phyloP scores from a whole-genome alignment of 1,140 invertebrate species.

The Anoplophora glabripennis region DNA sequence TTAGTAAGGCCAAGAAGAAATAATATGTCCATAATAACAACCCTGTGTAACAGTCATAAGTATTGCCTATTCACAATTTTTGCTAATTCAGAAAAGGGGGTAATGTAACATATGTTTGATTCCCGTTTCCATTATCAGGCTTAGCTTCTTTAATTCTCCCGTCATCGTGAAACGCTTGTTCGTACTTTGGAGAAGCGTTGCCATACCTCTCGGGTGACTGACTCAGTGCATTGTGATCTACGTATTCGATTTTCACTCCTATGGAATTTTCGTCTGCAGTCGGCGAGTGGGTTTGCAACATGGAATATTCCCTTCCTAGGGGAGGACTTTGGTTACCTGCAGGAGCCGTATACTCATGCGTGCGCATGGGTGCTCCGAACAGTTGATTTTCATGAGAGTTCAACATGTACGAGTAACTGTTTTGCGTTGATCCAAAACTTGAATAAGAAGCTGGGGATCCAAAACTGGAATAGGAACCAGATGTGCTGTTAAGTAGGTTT shows the following conservation, averaged over 20 bases:
- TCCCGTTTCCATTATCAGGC: constrained; percentile 56
- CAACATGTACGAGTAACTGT: constrained; percentile 64
- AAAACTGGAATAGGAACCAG: constrained; percentile 63
- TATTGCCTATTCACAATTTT: constrained; percentile 12
- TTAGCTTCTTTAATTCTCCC: constrained; percentile 60
- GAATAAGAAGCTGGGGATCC: constrained; percentile 48
- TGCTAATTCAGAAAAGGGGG: constrained; percentile 72
- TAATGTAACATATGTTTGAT: constrained; percentile 64
- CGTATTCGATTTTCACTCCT: constrained; percentile 48
- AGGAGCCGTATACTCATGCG: constrained; percentile 61
- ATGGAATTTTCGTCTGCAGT: constrained; percentile 55
- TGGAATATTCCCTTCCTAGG: constrained; percentile 62
- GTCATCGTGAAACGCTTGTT: constrained; percentile 56
- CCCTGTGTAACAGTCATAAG: neutral
- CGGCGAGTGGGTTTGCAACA: constrained; percentile 64
- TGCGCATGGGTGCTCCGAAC: constrained; percentile 59
- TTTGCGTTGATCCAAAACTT: constrained; percentile 51
- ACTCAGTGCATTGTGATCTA: constrained; percentile 48
- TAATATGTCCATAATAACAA: too few species aligned
- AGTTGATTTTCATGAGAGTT: constrained; percentile 64
- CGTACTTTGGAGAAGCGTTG: constrained; percentile 57
- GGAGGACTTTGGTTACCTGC: constrained; percentile 55
- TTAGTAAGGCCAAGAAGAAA: too few species aligned
- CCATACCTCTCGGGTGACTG: constrained; percentile 50
- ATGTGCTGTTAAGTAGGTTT: constrained; percentile 67